Percentiles rank a stretch among this genome's conserved stretches.
These are phyloP conservation scores for Plagodis dolabraria DNA, from an alignment of 2,888 invertebrate species.

Conservation along the genomic window DNA sequence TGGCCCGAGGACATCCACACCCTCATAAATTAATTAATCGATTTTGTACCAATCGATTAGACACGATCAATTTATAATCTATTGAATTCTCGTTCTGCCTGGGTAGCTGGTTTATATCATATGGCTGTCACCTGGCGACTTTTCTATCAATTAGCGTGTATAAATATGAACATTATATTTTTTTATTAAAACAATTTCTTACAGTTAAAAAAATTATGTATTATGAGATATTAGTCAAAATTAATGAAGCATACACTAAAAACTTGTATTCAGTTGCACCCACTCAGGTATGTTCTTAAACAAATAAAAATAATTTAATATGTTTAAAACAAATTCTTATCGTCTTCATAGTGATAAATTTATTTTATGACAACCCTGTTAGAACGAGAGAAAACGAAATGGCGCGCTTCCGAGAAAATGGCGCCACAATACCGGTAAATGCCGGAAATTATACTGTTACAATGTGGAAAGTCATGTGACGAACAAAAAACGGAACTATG, in stretches of 20 bases:
- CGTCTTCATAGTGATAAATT: background rate
- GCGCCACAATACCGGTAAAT: conserved; percentile 10
- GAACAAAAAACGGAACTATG: conserved; percentile 5
- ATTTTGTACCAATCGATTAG: conserved; percentile 13
- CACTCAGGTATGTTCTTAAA: too few relatives aligned
- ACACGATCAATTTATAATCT: conserved; percentile 12
- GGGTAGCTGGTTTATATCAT: background rate
- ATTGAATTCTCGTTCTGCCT: background rate
- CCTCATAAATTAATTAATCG: conserved; percentile 16
- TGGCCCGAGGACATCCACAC: conserved; percentile 12
- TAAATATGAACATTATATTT: too few relatives aligned
- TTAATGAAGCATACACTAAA: too few relatives aligned
- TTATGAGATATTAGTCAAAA: too few relatives aligned
- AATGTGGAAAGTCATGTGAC: conserved; percentile 9
- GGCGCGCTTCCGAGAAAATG: conserved; percentile 14
- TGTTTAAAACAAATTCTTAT: background rate
- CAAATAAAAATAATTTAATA: too few relatives aligned
- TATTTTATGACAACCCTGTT: conserved; percentile 5
- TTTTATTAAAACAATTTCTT: too few relatives aligned
- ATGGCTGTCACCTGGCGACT: too few relatives aligned
- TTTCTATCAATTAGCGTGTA: too few relatives aligned
- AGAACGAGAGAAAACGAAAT: conserved; percentile 10
- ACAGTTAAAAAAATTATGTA: too few relatives aligned
- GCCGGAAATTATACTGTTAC: conserved; percentile 13
- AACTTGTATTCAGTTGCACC: too few relatives aligned